Evolutionary conservation across 2,888 invertebrate species (phyloP), one percentile per base, ranked within the genome.

Genomic region (Parnassius apollo): DNA sequence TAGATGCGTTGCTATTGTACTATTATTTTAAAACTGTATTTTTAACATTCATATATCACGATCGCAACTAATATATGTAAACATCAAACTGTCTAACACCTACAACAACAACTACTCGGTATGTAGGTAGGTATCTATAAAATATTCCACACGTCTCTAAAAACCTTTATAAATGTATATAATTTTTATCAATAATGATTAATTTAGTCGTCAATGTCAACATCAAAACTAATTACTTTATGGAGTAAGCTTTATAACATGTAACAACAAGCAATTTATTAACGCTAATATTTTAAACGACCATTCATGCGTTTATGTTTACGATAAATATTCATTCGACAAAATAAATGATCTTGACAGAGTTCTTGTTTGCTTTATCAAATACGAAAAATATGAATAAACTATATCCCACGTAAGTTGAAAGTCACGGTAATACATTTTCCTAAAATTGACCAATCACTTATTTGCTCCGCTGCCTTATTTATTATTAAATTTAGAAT

Each of bases 121-220:
- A 65, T 53, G 51, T 67, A 68, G 62, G 60, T 65, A 66, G 61
- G 75, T 81, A 81, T 68, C 76, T 82, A 82, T 78, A 76, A 74
- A 80, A 71, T 68, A 66, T 65, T 57, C 80, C 81, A 81, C 73
- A 60, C 70, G 72, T 71, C 67, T 66, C 86, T 89, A 88, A 88
- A 77, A 81, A 73, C 74, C 75, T 78, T 85, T 88, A 90, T 80
- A 89, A 90, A 90, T 88, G 88, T 90, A 88, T 90, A 87, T 80
- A 88, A 87, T 87, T 80, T 79, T 72, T 56, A 64, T 53, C 51
- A 45, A 75, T 69, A 69, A 71, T 70, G 66, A 73, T 75, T 76
- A 42, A 48, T 54, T 53, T 59, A 46, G 51, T 59, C 58, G 69
- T 74, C 74, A 75, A 74, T 78, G 75, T 76, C 76, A 88, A 88